These are phyloP conservation scores for Cyprinodon diabolis DNA, from an alignment of 2,797 vertebrate genomes.

Conservation along the genomic window DNA sequence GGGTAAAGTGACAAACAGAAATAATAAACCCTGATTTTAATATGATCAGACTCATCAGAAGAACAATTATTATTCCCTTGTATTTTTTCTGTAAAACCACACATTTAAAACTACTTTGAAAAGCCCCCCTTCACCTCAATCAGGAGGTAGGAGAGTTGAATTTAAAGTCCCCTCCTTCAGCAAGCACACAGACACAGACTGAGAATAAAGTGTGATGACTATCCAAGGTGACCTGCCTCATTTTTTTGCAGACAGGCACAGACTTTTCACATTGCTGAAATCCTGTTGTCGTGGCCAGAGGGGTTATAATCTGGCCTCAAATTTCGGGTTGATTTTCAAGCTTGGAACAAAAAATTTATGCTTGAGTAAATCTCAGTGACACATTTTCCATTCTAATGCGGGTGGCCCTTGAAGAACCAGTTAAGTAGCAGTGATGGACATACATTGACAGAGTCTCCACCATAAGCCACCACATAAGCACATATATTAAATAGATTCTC, in stretches of 20 bases:
- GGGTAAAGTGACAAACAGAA: too few species aligned
- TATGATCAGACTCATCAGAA: not conserved
- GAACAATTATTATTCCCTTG: constrained; percentile 12
- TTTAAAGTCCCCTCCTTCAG: constrained; percentile 8
- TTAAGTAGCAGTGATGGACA: constrained; percentile 50
- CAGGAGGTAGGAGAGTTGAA: constrained; percentile 24
- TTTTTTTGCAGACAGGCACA: constrained; percentile 36
- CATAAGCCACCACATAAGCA: constrained; percentile 21
- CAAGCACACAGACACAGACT: not conserved
- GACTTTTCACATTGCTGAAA: constrained; percentile 26
- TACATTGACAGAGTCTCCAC: constrained; percentile 38
- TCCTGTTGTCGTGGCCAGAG: constrained; percentile 29
- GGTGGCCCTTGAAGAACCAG: constrained; percentile 21
- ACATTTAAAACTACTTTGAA: constrained; percentile 23
- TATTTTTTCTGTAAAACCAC: not conserved
- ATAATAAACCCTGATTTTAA: not conserved
- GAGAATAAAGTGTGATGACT: constrained; percentile 17
- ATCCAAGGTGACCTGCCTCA: constrained; percentile 44
- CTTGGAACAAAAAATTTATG: constrained; percentile 50
- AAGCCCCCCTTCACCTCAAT: constrained; percentile 13
- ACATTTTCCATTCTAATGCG: constrained; percentile 36
- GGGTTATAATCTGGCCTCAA: constrained; percentile 46
- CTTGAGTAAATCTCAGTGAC: constrained; percentile 62
- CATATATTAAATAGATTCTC: constrained; percentile 25
- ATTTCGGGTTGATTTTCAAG: constrained; percentile 46